phyloP scores from a whole-genome alignment of 2,888 invertebrate genomes.

The Hydropsyche betteni region DNA sequence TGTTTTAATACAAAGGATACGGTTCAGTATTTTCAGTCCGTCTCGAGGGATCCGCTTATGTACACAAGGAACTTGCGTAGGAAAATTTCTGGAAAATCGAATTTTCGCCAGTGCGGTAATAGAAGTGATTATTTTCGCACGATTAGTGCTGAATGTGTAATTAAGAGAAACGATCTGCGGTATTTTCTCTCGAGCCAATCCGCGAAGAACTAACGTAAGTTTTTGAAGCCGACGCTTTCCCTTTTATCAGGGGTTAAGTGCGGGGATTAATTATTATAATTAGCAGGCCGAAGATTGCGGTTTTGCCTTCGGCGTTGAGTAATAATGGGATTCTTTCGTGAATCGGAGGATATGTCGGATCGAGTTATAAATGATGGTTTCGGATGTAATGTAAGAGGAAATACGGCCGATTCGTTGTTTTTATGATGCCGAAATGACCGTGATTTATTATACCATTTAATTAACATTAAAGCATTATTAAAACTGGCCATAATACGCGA shows the following conservation, averaged over 20 bases:
- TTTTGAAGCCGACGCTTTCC: not conserved
- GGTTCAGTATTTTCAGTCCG: not conserved
- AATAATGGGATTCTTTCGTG: not conserved
- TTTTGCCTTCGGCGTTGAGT: not conserved
- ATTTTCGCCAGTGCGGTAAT: not conserved
- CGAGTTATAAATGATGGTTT: not conserved
- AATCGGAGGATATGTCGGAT: not conserved
- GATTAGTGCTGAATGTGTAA: slow-evolving; percentile 14
- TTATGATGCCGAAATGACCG: no score
- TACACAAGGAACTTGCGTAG: not conserved
- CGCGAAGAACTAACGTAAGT: not conserved
- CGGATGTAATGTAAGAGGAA: no score
- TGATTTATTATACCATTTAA: no score
- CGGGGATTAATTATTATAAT: slow-evolving; percentile 15
- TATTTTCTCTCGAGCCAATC: not conserved
- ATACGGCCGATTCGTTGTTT: no score
- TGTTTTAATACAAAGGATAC: not conserved
- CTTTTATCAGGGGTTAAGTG: not conserved
- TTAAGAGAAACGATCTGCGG: slow-evolving; percentile 1
- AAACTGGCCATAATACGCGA: no score
- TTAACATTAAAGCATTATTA: no score
- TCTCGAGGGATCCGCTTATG: not conserved
- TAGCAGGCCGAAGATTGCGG: not conserved
- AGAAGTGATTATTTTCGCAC: slow-evolving; percentile 15
- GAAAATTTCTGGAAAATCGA: slow-evolving; percentile 20